A percentile compares a stretch with the other conserved stretches of the same genome.
Conservation (phyloP, 2,888 invertebrate genomes). For the Torymus auratus region DNA sequence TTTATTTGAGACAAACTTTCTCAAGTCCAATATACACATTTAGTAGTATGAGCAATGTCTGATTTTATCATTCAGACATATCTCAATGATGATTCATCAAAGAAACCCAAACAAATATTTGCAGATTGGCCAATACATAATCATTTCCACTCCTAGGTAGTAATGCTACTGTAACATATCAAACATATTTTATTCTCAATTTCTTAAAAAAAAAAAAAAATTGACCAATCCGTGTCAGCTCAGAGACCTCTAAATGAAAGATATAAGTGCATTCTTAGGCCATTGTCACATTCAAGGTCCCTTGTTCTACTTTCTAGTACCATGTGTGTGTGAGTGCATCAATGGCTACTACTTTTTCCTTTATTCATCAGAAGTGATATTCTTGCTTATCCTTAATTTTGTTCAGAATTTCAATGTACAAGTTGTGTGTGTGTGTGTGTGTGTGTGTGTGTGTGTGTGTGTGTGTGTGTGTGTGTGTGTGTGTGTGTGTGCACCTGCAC, state of each 20-base stretch:
- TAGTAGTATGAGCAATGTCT: constrained; percentile 7
- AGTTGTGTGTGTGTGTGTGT: too few species aligned
- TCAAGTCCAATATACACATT: not conserved
- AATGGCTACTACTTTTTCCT: constrained; percentile 51
- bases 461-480: too few species aligned
- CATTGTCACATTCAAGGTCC: constrained; percentile 60
- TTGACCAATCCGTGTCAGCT: constrained; percentile 51
- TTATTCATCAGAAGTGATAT: constrained; percentile 33
- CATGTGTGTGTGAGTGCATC: constrained; percentile 34
- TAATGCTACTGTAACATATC: constrained; percentile 3
- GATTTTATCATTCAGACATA: constrained; percentile 23
- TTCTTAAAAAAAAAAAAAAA: constrained; percentile 36
- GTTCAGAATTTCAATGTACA: not conserved
- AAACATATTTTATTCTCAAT: constrained; percentile 14
- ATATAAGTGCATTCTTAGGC: constrained; percentile 58
- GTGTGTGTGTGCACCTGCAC: too few species aligned
- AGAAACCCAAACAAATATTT: constrained; percentile 25
- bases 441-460: too few species aligned
- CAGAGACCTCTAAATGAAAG: constrained; percentile 47
- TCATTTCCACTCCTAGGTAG: constrained; percentile 4
- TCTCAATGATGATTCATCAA: constrained; percentile 35
- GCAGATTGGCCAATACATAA: not conserved
- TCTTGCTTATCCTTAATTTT: not conserved
- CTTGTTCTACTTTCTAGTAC: constrained; percentile 60
- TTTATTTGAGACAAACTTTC: too few species aligned